These are phyloP conservation scores for Prionailurus bengalensis DNA, from an alignment of 2,113 vertebrate genomes.

Conservation along the genomic window DNA sequence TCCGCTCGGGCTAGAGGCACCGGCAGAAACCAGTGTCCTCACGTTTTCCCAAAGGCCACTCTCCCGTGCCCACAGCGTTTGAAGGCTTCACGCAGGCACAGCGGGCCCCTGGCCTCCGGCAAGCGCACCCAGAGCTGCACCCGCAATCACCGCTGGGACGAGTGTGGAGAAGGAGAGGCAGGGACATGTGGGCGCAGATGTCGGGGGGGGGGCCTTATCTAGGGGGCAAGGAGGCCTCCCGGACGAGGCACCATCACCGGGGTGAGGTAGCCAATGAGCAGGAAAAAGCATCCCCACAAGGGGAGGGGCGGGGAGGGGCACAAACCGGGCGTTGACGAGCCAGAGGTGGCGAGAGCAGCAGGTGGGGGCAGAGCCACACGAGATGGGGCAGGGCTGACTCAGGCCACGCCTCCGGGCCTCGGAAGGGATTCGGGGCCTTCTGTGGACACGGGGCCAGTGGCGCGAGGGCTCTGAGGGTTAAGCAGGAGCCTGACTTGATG, in stretches of 20 bases:
- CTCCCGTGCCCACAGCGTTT: too few relatives aligned
- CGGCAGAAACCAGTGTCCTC: accelerated
- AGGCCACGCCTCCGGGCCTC: neutral
- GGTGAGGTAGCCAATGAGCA: neutral
- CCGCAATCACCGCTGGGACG: accelerated
- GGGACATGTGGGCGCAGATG: accelerated
- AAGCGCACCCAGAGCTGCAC: accelerated
- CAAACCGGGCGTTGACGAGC: accelerated
- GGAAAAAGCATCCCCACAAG: neutral
- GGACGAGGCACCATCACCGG: neutral
- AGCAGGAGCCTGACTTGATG: neutral
- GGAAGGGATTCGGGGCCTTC: too few relatives aligned
- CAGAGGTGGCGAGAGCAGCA: neutral
- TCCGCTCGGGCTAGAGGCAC: neutral
- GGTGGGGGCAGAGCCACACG: accelerated
- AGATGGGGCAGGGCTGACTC: neutral
- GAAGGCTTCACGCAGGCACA: neutral
- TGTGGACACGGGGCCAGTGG: neutral
- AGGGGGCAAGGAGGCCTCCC: neutral
- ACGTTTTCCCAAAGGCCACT: neutral
- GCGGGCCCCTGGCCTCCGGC: neutral
- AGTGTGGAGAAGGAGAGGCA: accelerated
- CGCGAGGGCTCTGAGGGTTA: neutral
- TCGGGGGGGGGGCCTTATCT: neutral
- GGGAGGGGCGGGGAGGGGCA: neutral